A percentile compares a stretch with the other conserved stretches of the same genome.
Evolutionary conservation across 2,113 vertebrate species (phyloP).

Genomic region (Mystacornis crossleyi): DNA sequence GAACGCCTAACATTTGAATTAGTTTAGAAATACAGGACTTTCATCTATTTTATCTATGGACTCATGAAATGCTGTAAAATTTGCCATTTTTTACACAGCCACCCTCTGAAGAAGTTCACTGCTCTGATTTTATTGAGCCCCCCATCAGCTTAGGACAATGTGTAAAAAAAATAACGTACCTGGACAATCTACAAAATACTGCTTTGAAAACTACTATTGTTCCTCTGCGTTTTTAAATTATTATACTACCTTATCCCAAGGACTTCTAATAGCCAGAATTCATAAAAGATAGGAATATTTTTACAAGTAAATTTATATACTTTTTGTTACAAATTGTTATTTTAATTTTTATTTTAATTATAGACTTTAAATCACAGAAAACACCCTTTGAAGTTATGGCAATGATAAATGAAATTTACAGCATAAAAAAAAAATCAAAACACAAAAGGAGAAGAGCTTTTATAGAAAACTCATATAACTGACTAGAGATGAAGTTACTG

Average conservation of each 20-base stretch:
- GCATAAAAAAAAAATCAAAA: background rate
- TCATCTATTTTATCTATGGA: background rate
- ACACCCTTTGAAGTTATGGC: background rate
- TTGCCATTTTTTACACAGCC: background rate
- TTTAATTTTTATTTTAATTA: background rate
- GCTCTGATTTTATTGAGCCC: background rate
- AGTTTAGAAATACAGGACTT: background rate
- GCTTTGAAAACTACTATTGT: background rate
- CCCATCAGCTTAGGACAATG: background rate
- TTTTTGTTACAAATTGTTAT: background rate
- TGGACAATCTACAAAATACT: background rate
- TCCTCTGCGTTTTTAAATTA: background rate
- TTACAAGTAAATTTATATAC: background rate
- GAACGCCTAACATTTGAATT: background rate
- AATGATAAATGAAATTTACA: background rate
- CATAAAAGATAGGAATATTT: background rate
- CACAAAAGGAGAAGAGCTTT: background rate
- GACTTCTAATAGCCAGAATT: background rate
- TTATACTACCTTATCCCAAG: background rate
- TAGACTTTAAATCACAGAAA: background rate
- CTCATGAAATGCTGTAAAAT: background rate
- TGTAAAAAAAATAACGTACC: background rate
- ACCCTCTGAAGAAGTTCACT: background rate
- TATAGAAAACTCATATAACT: background rate
- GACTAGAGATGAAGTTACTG: background rate